Evolutionary conservation across 2,113 vertebrate genomes (phyloP), one percentile per base, ranked within the genome.

Genomic region (Paracanthobrama guichenoti): DNA sequence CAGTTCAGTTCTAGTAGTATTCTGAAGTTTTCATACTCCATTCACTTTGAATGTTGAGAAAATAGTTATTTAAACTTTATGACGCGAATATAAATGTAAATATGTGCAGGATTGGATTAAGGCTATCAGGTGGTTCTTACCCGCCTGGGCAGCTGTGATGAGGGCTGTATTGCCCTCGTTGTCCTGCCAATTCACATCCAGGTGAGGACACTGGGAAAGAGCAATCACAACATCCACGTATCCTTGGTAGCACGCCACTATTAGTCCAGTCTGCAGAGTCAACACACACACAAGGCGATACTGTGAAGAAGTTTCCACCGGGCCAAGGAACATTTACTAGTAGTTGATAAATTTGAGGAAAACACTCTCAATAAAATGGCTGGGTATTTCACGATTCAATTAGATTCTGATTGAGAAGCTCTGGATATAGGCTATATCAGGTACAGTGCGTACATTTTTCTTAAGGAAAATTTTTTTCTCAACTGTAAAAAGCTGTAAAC

Each of bases 111-210:
- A 24, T 42, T 71, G 80, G 39, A 46, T 22, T 67, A 8, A 48
- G 16, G 60, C 39, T 50, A 16, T 28, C 1, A n/a, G 78, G 20
- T 59, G 26, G 67, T 35, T 83, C 94, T 94, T 94, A 99, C 98
- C 98, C 94, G 98, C 98, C 93, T 99, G 98, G 0, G 95, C 94
- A 6, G 98, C 97, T 6, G 95, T 98, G 91, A 98, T 99, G 3
- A 99, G 95, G 78, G 98, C 96, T 0, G 97, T 99, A 92, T 99
- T 99, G 67, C 97, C 97, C 89, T 99, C 97, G 0, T 93, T 98
- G 95, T 99, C 98, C 92, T 99, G 96, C 97, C 96, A 98, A 95
- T 99, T 99, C 87, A 97, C 95, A 6, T 99, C 96, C 84, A 99
- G 82, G 78, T 97, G 92, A 64, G 98, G 96, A 89, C 98, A 99